A percentile compares a stretch with the other conserved stretches of the same genome.
These are phyloP conservation scores for Agrochola circellaris DNA, from an alignment of 2,888 invertebrate genomes.

Conservation along the genomic window DNA sequence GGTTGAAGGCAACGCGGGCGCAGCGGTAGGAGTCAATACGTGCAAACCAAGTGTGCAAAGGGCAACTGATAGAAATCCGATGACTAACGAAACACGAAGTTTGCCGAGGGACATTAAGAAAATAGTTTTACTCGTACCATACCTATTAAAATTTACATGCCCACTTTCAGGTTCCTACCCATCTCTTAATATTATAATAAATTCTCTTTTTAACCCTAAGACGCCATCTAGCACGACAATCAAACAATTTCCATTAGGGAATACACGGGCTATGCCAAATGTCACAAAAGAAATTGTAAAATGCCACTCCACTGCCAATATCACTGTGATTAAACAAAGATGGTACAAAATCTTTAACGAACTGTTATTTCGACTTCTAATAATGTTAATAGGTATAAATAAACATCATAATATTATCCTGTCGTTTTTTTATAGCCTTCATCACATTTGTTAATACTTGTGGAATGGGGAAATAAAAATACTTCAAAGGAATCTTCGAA, in stretches of 20 bases:
- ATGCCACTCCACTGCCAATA: too few relatives aligned
- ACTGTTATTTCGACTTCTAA: background rate
- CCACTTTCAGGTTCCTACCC: too few relatives aligned
- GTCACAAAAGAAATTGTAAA: background rate
- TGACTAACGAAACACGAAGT: too few relatives aligned
- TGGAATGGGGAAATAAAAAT: constrained; percentile 30
- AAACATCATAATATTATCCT: background rate
- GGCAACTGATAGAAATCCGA: too few relatives aligned
- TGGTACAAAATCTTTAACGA: background rate
- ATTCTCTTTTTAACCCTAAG: too few relatives aligned
- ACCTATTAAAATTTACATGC: too few relatives aligned
- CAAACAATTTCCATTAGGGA: background rate
- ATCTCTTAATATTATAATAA: too few relatives aligned
- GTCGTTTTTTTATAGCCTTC: background rate
- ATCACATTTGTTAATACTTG: constrained; percentile 4
- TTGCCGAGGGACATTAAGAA: too few relatives aligned
- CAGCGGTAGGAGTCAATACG: too few relatives aligned
- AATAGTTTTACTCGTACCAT: too few relatives aligned
- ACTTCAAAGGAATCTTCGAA: constrained; percentile 34
- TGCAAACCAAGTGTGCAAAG: too few relatives aligned
- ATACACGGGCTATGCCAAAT: background rate
- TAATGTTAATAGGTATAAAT: background rate
- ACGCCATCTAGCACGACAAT: background rate
- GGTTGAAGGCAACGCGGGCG: too few relatives aligned
- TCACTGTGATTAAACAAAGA: background rate